phyloP scores from a whole-genome alignment of 2,797 vertebrate genomes.

The Phoebastria nigripes region DNA sequence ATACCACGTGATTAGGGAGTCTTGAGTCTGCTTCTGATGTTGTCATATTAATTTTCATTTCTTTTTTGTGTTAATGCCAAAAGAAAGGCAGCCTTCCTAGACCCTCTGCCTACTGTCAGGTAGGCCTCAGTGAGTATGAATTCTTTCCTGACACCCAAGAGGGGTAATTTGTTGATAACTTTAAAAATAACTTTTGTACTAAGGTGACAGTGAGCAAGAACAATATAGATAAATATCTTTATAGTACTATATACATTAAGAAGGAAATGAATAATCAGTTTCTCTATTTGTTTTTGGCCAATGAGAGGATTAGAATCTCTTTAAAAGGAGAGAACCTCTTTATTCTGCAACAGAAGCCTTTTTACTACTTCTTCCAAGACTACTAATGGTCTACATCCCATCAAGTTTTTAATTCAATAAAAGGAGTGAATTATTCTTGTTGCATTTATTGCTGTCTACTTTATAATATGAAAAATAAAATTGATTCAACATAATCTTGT shows the following conservation, averaged over 20 bases:
- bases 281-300: neutral
- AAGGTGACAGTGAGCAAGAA: neutral
- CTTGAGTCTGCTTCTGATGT: neutral
- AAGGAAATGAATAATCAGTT: neutral
- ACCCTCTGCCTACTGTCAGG: neutral
- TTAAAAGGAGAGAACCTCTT: neutral
- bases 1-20: neutral
- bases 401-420: neutral
- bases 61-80: neutral
- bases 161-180: neutral
- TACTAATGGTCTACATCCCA: neutral
- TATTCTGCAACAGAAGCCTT: neutral
- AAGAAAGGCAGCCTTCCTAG: neutral
- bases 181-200: neutral
- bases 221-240: neutral
- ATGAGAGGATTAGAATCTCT: neutral
- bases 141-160: neutral
- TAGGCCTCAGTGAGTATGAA: neutral
- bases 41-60: neutral
- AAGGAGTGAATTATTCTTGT: neutral
- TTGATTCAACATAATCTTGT: neutral
- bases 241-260: neutral
- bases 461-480: neutral
- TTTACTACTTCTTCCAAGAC: neutral
- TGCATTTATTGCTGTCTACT: neutral